Conservation (phyloP, 2,797 vertebrate genomes). For the Coendou prehensilis region DNA sequence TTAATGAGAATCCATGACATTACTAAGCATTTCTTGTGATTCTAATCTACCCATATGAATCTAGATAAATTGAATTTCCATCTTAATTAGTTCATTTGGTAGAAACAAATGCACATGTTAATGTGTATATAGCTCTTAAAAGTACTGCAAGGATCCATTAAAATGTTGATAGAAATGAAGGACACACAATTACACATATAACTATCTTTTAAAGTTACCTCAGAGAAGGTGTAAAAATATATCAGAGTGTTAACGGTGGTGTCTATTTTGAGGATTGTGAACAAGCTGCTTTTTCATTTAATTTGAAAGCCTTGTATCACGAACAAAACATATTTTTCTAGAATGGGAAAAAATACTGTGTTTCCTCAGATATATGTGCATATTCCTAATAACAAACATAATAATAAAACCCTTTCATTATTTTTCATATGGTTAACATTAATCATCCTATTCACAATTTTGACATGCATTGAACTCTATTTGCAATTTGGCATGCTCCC, state of each 20-base stretch:
- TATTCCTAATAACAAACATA: constrained; percentile 15
- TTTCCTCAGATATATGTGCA: not conserved
- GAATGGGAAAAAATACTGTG: not conserved
- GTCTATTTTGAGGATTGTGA: not conserved
- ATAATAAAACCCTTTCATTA: not conserved
- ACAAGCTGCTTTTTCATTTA: not conserved
- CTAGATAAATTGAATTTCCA: constrained; percentile 60
- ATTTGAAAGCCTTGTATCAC: not conserved
- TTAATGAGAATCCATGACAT: not conserved
- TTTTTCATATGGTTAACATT: constrained; percentile 44
- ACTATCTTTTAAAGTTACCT: constrained; percentile 13
- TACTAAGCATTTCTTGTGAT: not conserved
- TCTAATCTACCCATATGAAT: constrained; percentile 8
- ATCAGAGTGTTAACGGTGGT: not conserved
- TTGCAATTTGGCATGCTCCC: not conserved
- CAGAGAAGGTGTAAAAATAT: not conserved
- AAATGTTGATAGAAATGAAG: constrained; percentile 11
- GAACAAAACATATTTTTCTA: not conserved
- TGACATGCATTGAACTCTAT: not conserved
- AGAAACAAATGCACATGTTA: constrained; percentile 34
- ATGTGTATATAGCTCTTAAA: constrained; percentile 16
- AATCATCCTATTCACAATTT: constrained; percentile 7
- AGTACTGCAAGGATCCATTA: not conserved
- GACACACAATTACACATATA: not conserved
- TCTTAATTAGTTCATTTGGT: constrained; percentile 18